phyloP scores from a whole-genome alignment of 2,113 vertebrate species.

The Addax nasomaculatus region DNA sequence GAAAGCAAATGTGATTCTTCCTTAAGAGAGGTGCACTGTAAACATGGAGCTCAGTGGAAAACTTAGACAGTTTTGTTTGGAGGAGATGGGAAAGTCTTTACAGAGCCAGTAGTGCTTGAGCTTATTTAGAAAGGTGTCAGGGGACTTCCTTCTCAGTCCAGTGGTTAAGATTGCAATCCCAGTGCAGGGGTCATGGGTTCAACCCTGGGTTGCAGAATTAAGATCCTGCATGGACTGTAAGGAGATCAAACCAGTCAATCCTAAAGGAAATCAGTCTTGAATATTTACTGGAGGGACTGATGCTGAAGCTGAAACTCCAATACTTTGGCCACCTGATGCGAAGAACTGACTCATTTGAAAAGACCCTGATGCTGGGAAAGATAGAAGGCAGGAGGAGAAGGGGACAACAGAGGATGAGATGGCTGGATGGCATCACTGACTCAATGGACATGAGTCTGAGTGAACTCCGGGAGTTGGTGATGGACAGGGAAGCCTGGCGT shows the following conservation, averaged over 20 bases:
- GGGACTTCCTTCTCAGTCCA: background rate
- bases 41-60: background rate
- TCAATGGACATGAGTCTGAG: background rate
- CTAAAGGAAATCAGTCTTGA: background rate
- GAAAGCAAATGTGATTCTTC: background rate
- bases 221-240: background rate
- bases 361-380: background rate
- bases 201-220: background rate
- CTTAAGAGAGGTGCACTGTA: background rate
- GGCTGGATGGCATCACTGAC: background rate
- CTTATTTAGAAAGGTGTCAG: background rate
- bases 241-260: background rate
- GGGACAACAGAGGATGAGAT: background rate
- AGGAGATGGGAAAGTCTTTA: background rate
- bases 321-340: background rate
- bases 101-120: background rate
- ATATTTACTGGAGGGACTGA: background rate
- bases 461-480: background rate
- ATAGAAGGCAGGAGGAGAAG: background rate
- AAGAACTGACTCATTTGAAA: background rate
- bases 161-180: background rate
- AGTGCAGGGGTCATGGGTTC: background rate
- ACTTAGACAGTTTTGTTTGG: background rate
- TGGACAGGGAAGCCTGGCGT: background rate
- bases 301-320: background rate